Conservation (phyloP, 2,797 vertebrate genomes). For the Syngnathus acus region DNA sequence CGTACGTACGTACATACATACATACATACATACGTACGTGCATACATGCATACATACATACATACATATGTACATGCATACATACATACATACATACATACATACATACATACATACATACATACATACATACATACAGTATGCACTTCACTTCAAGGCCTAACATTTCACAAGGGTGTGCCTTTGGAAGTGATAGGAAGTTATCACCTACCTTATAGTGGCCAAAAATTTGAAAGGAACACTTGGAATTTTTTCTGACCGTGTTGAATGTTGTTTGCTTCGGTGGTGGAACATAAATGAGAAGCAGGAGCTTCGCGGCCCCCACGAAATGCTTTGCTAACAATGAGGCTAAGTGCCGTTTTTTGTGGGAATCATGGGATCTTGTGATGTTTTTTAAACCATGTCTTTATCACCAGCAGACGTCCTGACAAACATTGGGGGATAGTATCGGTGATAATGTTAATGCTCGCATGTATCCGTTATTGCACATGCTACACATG, state of each 20-base stretch:
- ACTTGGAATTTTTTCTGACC: slow-evolving; percentile 39
- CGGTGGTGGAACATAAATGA: neutral
- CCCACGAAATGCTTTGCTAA: neutral
- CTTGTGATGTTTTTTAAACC: neutral
- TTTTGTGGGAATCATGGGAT: neutral
- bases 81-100: no score
- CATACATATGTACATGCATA: no score
- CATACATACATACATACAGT: neutral
- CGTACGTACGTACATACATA: no score
- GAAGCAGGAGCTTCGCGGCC: neutral
- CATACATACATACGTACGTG: no score
- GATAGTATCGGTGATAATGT: neutral
- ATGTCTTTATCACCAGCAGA: neutral
- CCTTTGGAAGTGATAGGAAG: slow-evolving; percentile 45
- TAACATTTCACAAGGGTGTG: slow-evolving; percentile 42
- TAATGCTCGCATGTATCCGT: neutral
- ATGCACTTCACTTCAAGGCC: slow-evolving; percentile 40
- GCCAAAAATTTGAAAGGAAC: slow-evolving; percentile 45
- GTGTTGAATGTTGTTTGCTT: slow-evolving; percentile 42
- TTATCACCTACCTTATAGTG: slow-evolving; percentile 41
- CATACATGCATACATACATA: no score
- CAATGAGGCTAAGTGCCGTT: neutral
- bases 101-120: no score
- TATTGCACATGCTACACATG: slow-evolving; percentile 7
- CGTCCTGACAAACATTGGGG: neutral